Conservation (phyloP, 2,797 vertebrate genomes). For the Anniella stebbinsi region DNA sequence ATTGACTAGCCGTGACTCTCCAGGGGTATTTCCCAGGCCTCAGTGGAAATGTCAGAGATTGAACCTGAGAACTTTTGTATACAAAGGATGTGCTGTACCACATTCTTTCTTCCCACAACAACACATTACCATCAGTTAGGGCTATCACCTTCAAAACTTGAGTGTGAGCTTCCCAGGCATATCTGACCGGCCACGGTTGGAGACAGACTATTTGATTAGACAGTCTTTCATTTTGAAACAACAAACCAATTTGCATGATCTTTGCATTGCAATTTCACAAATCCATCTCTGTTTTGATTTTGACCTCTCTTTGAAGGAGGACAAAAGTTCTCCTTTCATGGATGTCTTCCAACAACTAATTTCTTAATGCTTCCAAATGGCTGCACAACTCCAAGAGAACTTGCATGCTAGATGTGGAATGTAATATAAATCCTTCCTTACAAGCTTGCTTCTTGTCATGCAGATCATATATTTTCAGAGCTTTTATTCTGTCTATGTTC, state of each 20-base stretch:
- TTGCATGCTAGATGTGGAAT: background rate
- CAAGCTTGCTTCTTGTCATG: constrained; percentile 30
- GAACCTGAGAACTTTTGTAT: background rate
- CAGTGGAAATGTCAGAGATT: background rate
- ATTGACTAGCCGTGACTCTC: background rate
- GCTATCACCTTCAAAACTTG: background rate
- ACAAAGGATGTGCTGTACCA: background rate
- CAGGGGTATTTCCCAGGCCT: background rate
- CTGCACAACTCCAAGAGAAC: constrained; percentile 46
- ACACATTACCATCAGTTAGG: background rate
- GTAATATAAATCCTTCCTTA: constrained; percentile 42
- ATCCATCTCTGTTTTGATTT: background rate
- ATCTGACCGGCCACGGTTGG: background rate
- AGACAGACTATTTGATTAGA: background rate
- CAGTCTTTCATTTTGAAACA: background rate
- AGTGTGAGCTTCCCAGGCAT: background rate
- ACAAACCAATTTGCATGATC: background rate
- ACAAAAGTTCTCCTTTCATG: constrained; percentile 32
- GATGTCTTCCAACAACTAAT: constrained; percentile 34
- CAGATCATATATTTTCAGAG: constrained; percentile 14
- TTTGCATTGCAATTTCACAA: background rate
- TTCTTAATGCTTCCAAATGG: constrained; percentile 61
- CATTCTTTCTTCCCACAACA: background rate
- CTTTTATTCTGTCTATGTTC: constrained; percentile 58
- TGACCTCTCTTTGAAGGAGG: constrained; percentile 8